Evolutionary conservation across 2,797 vertebrate species (phyloP), one percentile per base, ranked within the genome.

Genomic region (Lutjanus argentimaculatus): DNA sequence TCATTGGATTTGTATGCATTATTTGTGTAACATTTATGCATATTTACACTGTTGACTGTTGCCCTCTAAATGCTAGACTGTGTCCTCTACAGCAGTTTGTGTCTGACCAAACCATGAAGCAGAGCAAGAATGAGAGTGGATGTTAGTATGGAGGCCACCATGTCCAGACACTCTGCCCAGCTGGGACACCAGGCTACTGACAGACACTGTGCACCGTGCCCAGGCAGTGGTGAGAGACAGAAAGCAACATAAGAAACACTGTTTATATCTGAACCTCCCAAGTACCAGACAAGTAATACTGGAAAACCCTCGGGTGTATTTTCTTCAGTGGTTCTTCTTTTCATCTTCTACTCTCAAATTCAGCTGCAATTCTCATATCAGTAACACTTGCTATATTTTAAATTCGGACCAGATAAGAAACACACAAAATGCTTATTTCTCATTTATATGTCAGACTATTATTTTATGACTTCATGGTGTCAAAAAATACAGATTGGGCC

Each of bases 161-260:
- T 21, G 19, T 76, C 45, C 40, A 79, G 12, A 51, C 65, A 21
- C 25, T 65, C 52, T 22, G 42, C 70, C 40, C 67, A 67, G 2
- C 58, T 67, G 46, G 53, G 46, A 72, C 30, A 22, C 10, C 72
- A 40, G 40, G 14, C 49, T 22, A 36, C 65, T 21, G 49, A 69
- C 10, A 61, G 64, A 81, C 3, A 12, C 67, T 53, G 55, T n/a
- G 55, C 58, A 70, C n/a, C 67, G 43, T 53, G 56, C 52, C 65
- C 64, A 70, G 64, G 76, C 16, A 82, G 67, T 61, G 83, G 87
- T 90, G 71, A 92, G 88, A 67, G n/a, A 77, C 57, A 19, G 21
- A 70, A 15, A 52, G 10, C 19, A 65, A 16, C 52, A 58, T 15
- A 63, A 7, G 13, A 56, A 51, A 65, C 52, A 30, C 22, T 15